Percentiles rank a stretch among this genome's conserved stretches.
Evolutionary conservation across 2,888 invertebrate genomes (phyloP).

Genomic region (Cosmorhoe ocellata): DNA sequence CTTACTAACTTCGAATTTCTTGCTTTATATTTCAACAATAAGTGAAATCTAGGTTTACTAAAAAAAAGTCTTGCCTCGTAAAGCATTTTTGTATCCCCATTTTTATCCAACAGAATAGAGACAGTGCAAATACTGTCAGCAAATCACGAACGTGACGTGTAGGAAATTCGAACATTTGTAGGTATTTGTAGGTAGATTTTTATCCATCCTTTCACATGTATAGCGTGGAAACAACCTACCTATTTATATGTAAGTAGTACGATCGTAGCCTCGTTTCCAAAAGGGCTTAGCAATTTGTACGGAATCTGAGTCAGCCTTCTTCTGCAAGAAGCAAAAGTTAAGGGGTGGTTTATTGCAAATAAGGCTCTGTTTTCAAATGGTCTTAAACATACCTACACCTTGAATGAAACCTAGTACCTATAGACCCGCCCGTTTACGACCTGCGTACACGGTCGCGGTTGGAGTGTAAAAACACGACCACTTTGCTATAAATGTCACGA

Average conservation of each 20-base stretch:
- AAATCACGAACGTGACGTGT: constrained; percentile 27
- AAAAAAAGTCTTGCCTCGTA: neutral
- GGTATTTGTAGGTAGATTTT: constrained; percentile 24
- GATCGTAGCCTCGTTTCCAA: constrained; percentile 11
- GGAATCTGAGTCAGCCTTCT: constrained; percentile 15
- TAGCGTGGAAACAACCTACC: constrained; percentile 26
- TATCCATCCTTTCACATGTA: constrained; percentile 34
- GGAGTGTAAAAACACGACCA: too few relatives aligned
- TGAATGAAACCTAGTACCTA: too few relatives aligned
- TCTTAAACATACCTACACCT: too few relatives aligned
- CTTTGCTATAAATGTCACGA: too few relatives aligned
- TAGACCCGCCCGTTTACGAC: too few relatives aligned
- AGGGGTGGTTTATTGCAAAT: constrained; percentile 2
- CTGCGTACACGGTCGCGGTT: too few relatives aligned
- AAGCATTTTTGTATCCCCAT: constrained; percentile 5
- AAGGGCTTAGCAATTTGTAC: constrained; percentile 18
- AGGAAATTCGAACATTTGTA: constrained; percentile 36
- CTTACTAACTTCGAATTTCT: too few relatives aligned
- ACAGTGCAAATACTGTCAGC: constrained; percentile 21
- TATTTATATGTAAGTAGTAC: constrained; percentile 20
- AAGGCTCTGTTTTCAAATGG: neutral
- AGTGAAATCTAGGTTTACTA: too few relatives aligned
- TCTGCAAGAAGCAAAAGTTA: neutral
- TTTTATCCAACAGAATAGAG: constrained; percentile 8
- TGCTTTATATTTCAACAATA: too few relatives aligned